Conservation (phyloP, 2,113 vertebrate genomes). For the Arenaria interpres region DNA sequence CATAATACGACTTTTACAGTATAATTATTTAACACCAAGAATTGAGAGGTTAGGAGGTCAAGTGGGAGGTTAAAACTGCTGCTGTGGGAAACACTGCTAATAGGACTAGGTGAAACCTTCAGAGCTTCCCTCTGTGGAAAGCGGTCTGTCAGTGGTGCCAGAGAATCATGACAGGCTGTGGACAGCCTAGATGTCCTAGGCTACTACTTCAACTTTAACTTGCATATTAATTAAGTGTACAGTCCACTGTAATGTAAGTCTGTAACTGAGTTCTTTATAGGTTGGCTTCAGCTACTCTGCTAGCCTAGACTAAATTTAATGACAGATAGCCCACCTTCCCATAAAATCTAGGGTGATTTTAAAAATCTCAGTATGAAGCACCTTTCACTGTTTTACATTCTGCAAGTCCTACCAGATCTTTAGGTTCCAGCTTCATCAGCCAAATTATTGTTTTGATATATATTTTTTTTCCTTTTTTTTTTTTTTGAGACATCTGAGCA, state of each 20-base stretch:
- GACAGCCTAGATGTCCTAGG: neutral
- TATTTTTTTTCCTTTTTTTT: too few relatives aligned
- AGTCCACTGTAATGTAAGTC: neutral
- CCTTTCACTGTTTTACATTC: too few relatives aligned
- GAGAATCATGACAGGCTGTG: neutral
- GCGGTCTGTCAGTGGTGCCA: too few relatives aligned
- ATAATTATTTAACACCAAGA: neutral
- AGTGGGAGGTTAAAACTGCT: neutral
- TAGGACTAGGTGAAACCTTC: neutral
- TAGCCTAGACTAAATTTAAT: neutral
- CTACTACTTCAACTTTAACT: neutral
- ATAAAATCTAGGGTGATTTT: too few relatives aligned
- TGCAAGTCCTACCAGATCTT: too few relatives aligned
- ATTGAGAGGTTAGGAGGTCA: neutral
- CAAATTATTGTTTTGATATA: neutral
- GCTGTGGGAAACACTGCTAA: neutral
- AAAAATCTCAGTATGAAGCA: too few relatives aligned
- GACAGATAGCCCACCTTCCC: too few relatives aligned
- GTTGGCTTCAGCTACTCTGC: neutral
- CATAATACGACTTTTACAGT: neutral
- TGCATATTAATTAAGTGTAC: neutral
- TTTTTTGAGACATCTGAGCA: neutral
- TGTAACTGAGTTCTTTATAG: neutral
- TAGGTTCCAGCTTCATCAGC: neutral
- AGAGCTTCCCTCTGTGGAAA: neutral